Base-by-base conservation (phyloP, 35 echinoderm and acorn worm genomes). In the Holothuria glaberrima region DNA sequence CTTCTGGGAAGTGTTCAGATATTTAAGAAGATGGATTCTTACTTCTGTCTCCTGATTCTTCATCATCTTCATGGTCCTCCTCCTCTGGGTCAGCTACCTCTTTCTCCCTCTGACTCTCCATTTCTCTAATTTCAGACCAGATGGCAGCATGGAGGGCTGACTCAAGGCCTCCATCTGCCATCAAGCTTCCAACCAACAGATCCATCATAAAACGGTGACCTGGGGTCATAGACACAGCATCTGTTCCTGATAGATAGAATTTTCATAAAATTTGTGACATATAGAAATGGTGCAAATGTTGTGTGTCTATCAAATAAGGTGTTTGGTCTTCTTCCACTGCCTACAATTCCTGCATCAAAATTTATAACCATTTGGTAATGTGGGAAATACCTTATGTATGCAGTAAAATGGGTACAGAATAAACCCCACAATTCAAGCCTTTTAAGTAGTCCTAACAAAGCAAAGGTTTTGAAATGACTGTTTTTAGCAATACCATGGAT, bases 151-250 rank as follows among this genome's bases (percentile, higher is more conserved):
- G 88, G 21, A 98, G 91, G 59, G 96, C 96, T 13, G 93, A 95
- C 80, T 98, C 93, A 5, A 98, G 91, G 1, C 96, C 96, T 12
- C 96, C 96, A 50, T 98, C 96, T 19, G 96, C 96, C 96, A 98
- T 98, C 27, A 98, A 73, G 32, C 96, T 98, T 3, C 96, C 93
- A 0, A 98, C 96, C 41, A 98, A 76, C 5, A 98, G 96, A 30
- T 98, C 96, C 96, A 98, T 98, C 95, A 98, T 98, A 82, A 98
- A 98, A 7, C 96, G 90, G 22, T 90, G 80, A 58, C 96, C 96
- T 0, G 96, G 93, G 36, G 96, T 98, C 96, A 98, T 98, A 1
- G 91, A 92, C 17, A 98, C 86, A 19, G 59, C 94, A 72, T 95
- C 96, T 28, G 86, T 91, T 31, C 90, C 96, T 94, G 38, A 10